A percentile compares a stretch with the other conserved stretches of the same genome.
phyloP scores from a whole-genome alignment of 2,113 vertebrate species.

The Triplophysa tibetana region DNA sequence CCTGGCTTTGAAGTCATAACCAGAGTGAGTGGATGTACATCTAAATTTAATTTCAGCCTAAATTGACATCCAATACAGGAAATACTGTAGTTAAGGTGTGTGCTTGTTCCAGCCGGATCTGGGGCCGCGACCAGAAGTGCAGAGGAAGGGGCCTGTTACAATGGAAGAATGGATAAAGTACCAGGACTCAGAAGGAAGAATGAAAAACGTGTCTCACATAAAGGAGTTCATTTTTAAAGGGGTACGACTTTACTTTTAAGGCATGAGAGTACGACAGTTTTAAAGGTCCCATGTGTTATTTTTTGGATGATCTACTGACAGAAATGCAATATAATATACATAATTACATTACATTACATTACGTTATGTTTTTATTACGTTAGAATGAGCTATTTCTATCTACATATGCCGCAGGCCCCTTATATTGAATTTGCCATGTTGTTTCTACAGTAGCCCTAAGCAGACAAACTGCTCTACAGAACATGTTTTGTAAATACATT shows the following conservation, averaged over 20 bases:
- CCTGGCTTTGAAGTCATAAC: slow-evolving; percentile 98
- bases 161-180: slow-evolving; percentile 82
- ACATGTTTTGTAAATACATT: no score
- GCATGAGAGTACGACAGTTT: background rate
- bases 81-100: background rate
- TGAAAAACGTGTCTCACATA: slow-evolving; percentile 76
- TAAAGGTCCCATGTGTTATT: no score
- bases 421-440: no score
- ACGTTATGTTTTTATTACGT: no score
- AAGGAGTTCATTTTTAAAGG: slow-evolving; percentile 90
- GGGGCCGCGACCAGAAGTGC: slow-evolving; percentile 83
- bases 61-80: background rate
- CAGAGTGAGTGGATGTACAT: slow-evolving; percentile 78
- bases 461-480: no score
- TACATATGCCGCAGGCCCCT: no score
- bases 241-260: slow-evolving; percentile 65
- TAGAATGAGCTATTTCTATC: no score
- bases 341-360: no score
- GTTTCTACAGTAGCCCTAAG: no score
- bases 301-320: no score
- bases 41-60: background rate
- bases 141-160: slow-evolving; percentile 82
- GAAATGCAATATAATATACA: no score
- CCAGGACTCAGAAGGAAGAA: slow-evolving; percentile 86
- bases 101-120: slow-evolving; percentile 84